Percentiles rank a stretch among this genome's conserved stretches.
phyloP scores from a whole-genome alignment of 2,113 vertebrate genomes.

The Geococcyx californianus region DNA sequence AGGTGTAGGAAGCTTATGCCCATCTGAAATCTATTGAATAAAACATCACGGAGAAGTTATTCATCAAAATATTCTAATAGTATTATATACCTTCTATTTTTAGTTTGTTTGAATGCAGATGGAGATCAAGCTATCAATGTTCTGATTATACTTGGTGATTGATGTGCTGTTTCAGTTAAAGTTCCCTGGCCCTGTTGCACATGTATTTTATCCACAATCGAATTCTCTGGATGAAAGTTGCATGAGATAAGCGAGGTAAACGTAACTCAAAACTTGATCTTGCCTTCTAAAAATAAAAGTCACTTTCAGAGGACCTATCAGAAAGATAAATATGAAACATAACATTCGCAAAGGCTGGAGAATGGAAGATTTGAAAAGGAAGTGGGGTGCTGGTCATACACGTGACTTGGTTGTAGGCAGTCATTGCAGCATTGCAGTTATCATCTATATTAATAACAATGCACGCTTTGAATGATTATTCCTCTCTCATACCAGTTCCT shows the following conservation, averaged over 20 bases:
- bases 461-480: not conserved
- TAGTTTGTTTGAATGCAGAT: not conserved
- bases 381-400: accelerated
- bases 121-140: not conserved
- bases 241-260: not conserved
- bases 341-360: not conserved
- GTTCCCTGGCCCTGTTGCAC: not conserved
- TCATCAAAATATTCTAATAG: constrained; percentile 25
- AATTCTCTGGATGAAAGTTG: not conserved
- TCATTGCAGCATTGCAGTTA: not conserved
- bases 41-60: not conserved
- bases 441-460: not conserved
- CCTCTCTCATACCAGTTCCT: not conserved
- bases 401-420: not conserved
- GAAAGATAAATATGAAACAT: not conserved
- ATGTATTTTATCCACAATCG: not conserved
- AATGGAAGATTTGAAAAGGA: not conserved
- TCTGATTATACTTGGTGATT: not conserved
- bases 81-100: not conserved
- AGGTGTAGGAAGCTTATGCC: not conserved
- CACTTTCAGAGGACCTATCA: not conserved
- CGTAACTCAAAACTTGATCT: not conserved
- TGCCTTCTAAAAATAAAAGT: not conserved
- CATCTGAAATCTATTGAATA: constrained; percentile 22
- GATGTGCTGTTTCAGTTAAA: not conserved